Conservation (phyloP, 2,113 vertebrate genomes). For the Spheniscus mendiculus region DNA sequence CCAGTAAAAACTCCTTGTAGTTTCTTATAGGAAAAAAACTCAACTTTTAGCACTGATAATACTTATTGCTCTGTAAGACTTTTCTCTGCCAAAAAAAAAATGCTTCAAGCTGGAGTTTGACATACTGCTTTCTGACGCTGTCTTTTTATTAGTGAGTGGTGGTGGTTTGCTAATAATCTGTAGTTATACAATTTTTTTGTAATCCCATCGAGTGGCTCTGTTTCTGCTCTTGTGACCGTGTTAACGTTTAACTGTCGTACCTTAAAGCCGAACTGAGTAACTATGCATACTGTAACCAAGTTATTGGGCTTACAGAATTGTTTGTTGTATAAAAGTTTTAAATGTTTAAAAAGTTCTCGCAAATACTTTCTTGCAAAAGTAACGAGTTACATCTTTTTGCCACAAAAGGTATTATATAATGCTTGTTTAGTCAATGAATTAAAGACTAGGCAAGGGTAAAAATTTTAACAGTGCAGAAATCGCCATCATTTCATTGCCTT, state of each 20-base stretch:
- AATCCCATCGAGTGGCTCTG: slow-evolving; percentile 79
- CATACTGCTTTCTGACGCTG: slow-evolving; percentile 91
- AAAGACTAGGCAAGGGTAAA: slow-evolving; percentile 81
- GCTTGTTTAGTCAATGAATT: slow-evolving; percentile 78
- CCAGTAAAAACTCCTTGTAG: slow-evolving; percentile 82
- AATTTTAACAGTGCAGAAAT: slow-evolving; percentile 91
- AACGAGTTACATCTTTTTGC: slow-evolving; percentile 85
- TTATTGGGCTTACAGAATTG: slow-evolving; percentile 84
- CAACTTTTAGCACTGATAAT: slow-evolving; percentile 97
- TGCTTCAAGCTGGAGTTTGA: slow-evolving; percentile 95
- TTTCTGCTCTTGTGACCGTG: slow-evolving; percentile 83
- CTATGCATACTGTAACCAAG: slow-evolving; percentile 99
- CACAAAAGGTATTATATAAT: slow-evolving; percentile 85
- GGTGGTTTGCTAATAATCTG: slow-evolving; percentile 81
- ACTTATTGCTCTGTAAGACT: slow-evolving; percentile 91
- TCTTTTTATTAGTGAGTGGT: slow-evolving; percentile 86
- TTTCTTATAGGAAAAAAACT: slow-evolving; percentile 93
- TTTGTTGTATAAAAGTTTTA: slow-evolving; percentile 85
- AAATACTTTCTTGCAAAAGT: slow-evolving; percentile 79
- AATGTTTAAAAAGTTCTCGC: slow-evolving; percentile 81
- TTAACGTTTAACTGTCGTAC: slow-evolving; percentile 82
- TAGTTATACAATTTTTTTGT: slow-evolving; percentile 75
- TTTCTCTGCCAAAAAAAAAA: slow-evolving; percentile 97
- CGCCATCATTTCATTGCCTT: slow-evolving; percentile 99
- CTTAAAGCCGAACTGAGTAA: slow-evolving; percentile 90